phyloP scores from a whole-genome alignment of 2,113 vertebrate genomes.

The Stictonetta naevosa region DNA sequence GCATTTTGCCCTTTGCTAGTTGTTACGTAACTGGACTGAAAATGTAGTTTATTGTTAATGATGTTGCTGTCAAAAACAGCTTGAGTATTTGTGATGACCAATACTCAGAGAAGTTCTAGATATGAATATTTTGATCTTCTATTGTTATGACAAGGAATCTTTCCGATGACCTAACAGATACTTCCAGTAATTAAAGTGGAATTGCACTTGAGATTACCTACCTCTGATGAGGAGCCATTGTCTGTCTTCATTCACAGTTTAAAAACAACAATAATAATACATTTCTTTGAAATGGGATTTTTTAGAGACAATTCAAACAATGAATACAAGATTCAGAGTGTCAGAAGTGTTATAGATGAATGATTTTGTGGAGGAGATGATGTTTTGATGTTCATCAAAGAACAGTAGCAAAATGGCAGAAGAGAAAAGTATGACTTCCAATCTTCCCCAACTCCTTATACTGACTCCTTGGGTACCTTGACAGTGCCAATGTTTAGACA shows the following conservation, averaged over 20 bases:
- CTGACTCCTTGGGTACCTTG: not conserved
- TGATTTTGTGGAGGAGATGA: not conserved
- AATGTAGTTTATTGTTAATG: not conserved
- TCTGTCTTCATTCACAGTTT: not conserved
- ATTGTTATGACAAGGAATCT: not conserved
- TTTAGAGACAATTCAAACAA: not conserved
- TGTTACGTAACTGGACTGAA: not conserved
- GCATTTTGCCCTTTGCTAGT: not conserved
- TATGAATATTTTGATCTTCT: not conserved
- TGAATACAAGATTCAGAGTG: not conserved
- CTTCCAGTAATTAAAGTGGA: not conserved
- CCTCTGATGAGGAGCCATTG: not conserved
- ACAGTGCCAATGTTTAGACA: not conserved
- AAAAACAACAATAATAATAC: not conserved
- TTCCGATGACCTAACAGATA: not conserved
- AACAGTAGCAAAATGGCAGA: not conserved
- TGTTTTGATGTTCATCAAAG: not conserved
- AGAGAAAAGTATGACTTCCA: not conserved
- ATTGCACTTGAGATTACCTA: not conserved
- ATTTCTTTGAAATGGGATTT: not conserved
- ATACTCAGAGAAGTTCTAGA: not conserved
- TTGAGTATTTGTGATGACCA: not conserved
- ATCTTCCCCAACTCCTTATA: not conserved
- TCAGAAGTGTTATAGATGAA: not conserved
- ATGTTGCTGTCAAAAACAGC: not conserved